Percentiles rank a stretch among this genome's conserved stretches.
phyloP scores from a whole-genome alignment of 2,888 invertebrate species.

The Drosophila mettleri region DNA sequence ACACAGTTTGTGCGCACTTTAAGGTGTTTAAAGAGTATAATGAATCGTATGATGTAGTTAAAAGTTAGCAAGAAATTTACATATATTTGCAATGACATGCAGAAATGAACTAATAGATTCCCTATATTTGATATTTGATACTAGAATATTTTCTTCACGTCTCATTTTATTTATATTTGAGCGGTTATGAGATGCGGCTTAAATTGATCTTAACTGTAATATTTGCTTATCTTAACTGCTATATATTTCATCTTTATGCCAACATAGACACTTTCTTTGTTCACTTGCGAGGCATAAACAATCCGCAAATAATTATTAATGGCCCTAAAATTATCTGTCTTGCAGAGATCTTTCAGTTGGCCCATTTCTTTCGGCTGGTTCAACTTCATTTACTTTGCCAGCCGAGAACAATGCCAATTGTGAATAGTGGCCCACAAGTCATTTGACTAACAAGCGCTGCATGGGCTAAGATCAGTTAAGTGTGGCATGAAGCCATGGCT shows the following conservation, averaged over 20 bases:
- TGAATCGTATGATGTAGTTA: background rate
- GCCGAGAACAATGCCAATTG: conserved; percentile 63
- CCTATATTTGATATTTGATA: background rate
- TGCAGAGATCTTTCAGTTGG: conserved; percentile 40
- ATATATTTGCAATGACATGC: too few relatives aligned
- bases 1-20: background rate
- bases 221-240: background rate
- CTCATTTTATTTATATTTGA: too few relatives aligned
- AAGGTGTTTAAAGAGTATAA: background rate
- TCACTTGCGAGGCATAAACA: background rate
- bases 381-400: conserved; percentile 14
- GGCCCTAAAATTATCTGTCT: conserved; percentile 19
- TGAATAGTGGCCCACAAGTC: conserved; percentile 46
- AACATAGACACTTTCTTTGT: background rate
- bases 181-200: background rate
- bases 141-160: too few relatives aligned
- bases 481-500: conserved; percentile 21
- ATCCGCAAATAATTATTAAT: conserved; percentile 43
- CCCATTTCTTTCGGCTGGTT: conserved; percentile 52
- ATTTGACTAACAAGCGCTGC: conserved; percentile 54
- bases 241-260: background rate
- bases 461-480: conserved; percentile 22
- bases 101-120: background rate
- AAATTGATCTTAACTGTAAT: background rate
- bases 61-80: too few relatives aligned